Percentiles rank a stretch among this genome's conserved stretches.
Conservation (phyloP, 2,113 vertebrate species). For the Empidonax traillii region DNA sequence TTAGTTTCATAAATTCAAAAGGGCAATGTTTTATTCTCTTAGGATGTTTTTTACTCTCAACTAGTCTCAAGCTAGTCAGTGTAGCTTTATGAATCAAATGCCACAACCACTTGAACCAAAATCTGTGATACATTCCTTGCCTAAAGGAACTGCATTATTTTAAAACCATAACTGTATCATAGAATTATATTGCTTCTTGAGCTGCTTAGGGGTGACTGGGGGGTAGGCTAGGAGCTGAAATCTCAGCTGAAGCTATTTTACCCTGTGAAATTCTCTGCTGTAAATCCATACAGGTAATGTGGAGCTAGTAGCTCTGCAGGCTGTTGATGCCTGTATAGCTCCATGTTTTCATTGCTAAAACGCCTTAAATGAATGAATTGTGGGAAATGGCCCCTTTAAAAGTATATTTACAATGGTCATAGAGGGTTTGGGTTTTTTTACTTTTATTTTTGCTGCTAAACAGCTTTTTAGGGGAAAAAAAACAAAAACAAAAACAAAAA, state of each 20-base stretch:
- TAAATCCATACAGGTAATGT: neutral
- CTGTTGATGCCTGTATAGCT: neutral
- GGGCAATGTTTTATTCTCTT: neutral
- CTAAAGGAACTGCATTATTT: neutral
- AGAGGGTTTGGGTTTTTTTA: fast-evolving
- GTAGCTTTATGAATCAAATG: conserved; percentile 15
- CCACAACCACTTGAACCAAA: neutral
- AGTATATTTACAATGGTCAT: neutral
- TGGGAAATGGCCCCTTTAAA: neutral
- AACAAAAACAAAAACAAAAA: neutral
- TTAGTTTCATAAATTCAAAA: conserved; percentile 7
- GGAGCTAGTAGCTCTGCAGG: neutral
- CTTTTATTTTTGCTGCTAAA: neutral
- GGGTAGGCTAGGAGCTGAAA: neutral
- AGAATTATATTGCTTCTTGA: neutral
- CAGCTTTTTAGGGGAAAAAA: neutral
- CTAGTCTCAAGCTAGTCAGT: neutral
- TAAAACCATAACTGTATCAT: neutral
- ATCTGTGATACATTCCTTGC: neutral
- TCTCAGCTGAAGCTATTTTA: neutral
- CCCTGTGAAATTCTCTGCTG: neutral
- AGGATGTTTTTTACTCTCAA: neutral
- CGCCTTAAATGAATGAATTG: neutral
- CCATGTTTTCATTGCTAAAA: neutral
- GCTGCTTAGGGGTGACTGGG: neutral